phyloP scores from a whole-genome alignment of 2,888 invertebrate genomes.

The Escarpia spicata region DNA sequence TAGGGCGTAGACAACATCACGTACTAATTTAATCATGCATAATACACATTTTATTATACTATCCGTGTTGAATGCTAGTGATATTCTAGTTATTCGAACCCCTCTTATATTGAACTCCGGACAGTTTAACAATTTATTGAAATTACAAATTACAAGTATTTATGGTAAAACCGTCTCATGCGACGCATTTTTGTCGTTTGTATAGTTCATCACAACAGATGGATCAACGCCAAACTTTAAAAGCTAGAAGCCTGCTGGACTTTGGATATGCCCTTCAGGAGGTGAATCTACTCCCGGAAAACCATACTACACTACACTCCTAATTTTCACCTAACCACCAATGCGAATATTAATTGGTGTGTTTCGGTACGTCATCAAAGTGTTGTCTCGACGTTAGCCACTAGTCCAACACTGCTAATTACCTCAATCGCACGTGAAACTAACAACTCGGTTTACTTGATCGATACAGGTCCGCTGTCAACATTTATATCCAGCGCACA shows the following conservation, averaged over 20 bases:
- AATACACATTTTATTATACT: not conserved
- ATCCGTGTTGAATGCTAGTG: not conserved
- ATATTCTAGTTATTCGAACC: not conserved
- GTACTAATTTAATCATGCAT: not conserved
- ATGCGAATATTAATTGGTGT: not conserved
- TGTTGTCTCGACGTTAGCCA: not conserved
- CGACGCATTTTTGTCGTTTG: too few relatives aligned
- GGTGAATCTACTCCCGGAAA: not conserved
- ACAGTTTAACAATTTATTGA: not conserved
- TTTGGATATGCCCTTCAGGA: not conserved
- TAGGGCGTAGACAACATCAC: not conserved
- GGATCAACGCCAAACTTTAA: too few relatives aligned
- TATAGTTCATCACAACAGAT: too few relatives aligned
- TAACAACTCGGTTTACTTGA: slow-evolving; percentile 1
- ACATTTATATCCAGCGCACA: slow-evolving; percentile 8
- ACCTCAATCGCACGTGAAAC: not conserved
- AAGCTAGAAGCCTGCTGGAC: too few relatives aligned
- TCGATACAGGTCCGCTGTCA: not conserved
- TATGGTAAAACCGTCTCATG: too few relatives aligned
- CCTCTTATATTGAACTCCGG: too few relatives aligned
- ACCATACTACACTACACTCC: not conserved
- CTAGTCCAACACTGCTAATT: not conserved
- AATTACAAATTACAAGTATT: not conserved
- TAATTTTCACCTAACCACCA: not conserved
- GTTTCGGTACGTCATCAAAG: not conserved